Percentiles rank a stretch among this genome's conserved stretches.
phyloP scores from a whole-genome alignment of 2,797 vertebrate genomes.

The Oryzias dopingdopingensis region DNA sequence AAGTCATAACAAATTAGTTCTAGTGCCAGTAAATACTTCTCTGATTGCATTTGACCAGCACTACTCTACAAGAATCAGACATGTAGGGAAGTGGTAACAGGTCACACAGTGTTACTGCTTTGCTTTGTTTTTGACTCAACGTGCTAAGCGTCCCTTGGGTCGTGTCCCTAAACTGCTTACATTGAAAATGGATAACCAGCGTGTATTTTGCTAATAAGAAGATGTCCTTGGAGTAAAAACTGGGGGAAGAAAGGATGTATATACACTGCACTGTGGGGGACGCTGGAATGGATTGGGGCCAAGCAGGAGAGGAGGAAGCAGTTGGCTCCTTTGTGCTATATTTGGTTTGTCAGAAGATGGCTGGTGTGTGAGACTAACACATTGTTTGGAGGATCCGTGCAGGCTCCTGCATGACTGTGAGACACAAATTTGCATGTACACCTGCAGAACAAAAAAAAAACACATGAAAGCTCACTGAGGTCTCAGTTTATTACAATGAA shows the following conservation, averaged over 20 bases:
- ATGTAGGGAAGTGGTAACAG: conserved; percentile 2
- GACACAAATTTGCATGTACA: conserved; percentile 45
- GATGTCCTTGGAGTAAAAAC: conserved; percentile 66
- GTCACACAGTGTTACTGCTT: conserved; percentile 5
- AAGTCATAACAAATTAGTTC: background rate
- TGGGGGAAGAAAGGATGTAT: conserved; percentile 61
- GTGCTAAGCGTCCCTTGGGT: conserved; percentile 31
- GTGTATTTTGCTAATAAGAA: conserved; percentile 71
- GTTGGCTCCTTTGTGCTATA: conserved; percentile 76
- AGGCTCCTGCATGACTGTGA: conserved; percentile 34
- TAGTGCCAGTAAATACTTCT: background rate
- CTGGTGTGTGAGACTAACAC: conserved; percentile 69
- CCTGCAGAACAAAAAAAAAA: conserved; percentile 38
- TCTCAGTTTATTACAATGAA: too few species aligned
- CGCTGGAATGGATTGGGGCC: conserved; percentile 65
- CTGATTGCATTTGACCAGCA: background rate
- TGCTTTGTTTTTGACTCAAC: conserved; percentile 9
- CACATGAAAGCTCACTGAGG: conserved; percentile 15
- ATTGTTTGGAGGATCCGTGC: conserved; percentile 54
- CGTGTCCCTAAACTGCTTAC: conserved; percentile 52
- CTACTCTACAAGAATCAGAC: background rate
- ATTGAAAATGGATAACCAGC: conserved; percentile 65
- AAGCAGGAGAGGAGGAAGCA: conserved; percentile 72
- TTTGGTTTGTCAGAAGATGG: conserved; percentile 75
- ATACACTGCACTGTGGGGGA: conserved; percentile 67